Base-by-base conservation (phyloP, 2,888 invertebrate species). In the Protophormia terraenovae region DNA sequence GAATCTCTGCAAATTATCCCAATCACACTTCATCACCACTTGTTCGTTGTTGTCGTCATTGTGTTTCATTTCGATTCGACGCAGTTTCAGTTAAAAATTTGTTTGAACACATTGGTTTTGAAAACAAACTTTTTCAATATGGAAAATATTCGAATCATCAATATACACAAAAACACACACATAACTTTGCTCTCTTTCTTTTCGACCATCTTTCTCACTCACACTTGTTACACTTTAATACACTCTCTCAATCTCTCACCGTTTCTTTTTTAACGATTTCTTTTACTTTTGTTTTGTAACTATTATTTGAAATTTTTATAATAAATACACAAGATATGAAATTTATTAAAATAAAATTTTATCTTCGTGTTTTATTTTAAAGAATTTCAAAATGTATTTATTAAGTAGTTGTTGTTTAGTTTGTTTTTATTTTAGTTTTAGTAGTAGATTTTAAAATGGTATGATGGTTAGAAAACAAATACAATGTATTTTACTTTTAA, bases 61-160 rank as follows among this genome's bases (percentile, higher is more conserved):
- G 38, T 72, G 84, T 84, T 77, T 64, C 75, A 76, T 71, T 79
- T 80, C 80, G 84, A 84, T 84, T 84, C 84, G 84, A 84, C 81
- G 80, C 84, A 81, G 84, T 84, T 77, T 84, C 50, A 71, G 22
- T 84, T 78, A 62, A 72, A 69, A 35, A 8, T 32, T 32, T 72
- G 35, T 84, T 80, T 84, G 35, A 80, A 76, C 77, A 66, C 6
- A 29, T 75, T 75, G 47, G 77, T 81, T 80, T 84, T 81, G 60
- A 84, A 84, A 77, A 75, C 79, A 50, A 73, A 67, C 41, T 85
- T 77, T 80, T 81, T 82, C 77, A 78, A 85, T 85, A 85, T 85
- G 66, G 64, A 85, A n/a, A 81, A 78, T 81, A 78, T 85, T 85
- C 47, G 71, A 83, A 72, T 71, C 1, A 77, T 72, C 45, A 32